Conservation (phyloP, 1,140 invertebrate species). For the Saccostrea echinata region DNA sequence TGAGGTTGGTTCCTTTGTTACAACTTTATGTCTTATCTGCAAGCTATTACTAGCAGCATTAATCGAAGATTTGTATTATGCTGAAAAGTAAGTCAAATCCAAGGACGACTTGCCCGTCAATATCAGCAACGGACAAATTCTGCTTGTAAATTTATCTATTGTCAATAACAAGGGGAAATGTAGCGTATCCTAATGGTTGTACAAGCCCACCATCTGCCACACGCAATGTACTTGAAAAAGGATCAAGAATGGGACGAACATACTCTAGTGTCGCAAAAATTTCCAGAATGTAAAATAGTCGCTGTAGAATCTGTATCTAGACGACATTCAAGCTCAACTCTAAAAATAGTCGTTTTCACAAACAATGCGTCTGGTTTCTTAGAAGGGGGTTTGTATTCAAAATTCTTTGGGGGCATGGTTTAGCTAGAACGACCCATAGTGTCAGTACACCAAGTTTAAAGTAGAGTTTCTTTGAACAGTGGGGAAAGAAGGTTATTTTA, state of each 20-base stretch:
- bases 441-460: slow-evolving; percentile 35
- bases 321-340: slow-evolving; percentile 28
- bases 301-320: slow-evolving; percentile 52
- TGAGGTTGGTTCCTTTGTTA: background rate
- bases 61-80: background rate
- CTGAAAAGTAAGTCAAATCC: slow-evolving; percentile 26
- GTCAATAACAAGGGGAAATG: background rate
- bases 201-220: slow-evolving; percentile 38
- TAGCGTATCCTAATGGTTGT: background rate
- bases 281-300: slow-evolving; percentile 40
- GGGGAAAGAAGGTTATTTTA: no score
- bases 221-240: background rate
- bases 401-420: background rate
- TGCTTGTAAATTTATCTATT: background rate
- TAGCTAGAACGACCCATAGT: slow-evolving; percentile 37
- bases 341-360: slow-evolving; percentile 36
- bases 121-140: background rate
- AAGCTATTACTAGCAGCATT: background rate
- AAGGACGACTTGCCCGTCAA: background rate
- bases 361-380: slow-evolving; percentile 22
- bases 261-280: slow-evolving; percentile 32
- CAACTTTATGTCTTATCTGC: background rate
- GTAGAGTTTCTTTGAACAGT: no score
- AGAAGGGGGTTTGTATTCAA: background rate
- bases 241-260: background rate